Evolutionary conservation across 2,888 invertebrate genomes (phyloP).

Genomic region (Herminia tarsipennalis): DNA sequence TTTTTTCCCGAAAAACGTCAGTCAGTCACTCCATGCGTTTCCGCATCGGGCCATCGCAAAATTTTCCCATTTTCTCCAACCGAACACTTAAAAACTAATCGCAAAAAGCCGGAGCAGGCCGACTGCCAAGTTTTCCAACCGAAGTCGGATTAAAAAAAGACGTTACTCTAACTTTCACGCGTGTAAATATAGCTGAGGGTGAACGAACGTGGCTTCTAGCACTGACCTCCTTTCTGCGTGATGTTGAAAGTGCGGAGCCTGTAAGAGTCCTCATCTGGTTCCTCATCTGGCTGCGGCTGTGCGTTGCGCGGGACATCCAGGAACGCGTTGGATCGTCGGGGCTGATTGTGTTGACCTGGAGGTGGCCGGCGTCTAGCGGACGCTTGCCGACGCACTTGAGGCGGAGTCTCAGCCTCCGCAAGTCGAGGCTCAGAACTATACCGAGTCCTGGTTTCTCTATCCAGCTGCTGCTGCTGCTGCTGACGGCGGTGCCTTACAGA

Average conservation of each 20-base stretch:
- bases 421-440: conserved; percentile 89
- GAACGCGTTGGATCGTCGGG: conserved; percentile 89
- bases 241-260: conserved; percentile 96
- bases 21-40: conserved; percentile 36
- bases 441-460: conserved; percentile 83
- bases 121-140: conserved; percentile 71
- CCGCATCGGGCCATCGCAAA: conserved; percentile 40
- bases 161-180: conserved; percentile 59
- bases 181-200: conserved; percentile 70
- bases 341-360: conserved; percentile 73
- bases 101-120: conserved; percentile 50
- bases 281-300: conserved; percentile 76
- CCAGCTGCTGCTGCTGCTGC: conserved; percentile 78
- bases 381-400: conserved; percentile 87
- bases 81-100: conserved; percentile 51
- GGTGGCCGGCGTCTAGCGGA: conserved; percentile 85
- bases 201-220: conserved; percentile 70
- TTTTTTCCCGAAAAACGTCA: conserved; percentile 32
- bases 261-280: conserved; percentile 94
- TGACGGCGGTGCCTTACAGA: conserved; percentile 80
- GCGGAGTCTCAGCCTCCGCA: conserved; percentile 88
- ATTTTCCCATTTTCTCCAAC: conserved; percentile 41
- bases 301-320: conserved; percentile 87
- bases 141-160: conserved; percentile 67
- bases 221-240: conserved; percentile 94